phyloP scores from a whole-genome alignment of 2,888 invertebrate genomes.

The Meiosimyza platycephala region DNA sequence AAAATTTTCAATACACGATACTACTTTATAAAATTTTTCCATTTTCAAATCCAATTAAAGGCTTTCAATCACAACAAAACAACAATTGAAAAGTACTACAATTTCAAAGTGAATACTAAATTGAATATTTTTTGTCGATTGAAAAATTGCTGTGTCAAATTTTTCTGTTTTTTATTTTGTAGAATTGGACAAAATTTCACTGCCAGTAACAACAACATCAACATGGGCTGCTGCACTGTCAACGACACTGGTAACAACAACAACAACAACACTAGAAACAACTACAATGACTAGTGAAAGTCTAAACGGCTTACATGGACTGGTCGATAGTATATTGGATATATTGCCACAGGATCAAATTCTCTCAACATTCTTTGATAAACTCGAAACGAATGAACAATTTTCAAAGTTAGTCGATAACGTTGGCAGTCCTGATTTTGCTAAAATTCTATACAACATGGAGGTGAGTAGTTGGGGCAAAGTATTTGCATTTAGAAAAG shows the following conservation, averaged over 20 bases:
- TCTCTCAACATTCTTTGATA: conserved; percentile 63
- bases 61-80: too few relatives aligned
- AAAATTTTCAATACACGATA: too few relatives aligned
- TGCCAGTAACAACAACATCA: conserved; percentile 17
- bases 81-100: background rate
- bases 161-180: conserved; percentile 2
- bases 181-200: conserved; percentile 5
- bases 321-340: conserved; percentile 63
- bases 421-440: conserved; percentile 61
- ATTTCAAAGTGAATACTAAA: conserved; percentile 15
- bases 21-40: too few relatives aligned
- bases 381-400: conserved; percentile 61
- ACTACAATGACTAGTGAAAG: conserved; percentile 46
- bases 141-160: background rate
- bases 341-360: conserved; percentile 65
- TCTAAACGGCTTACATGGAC: conserved; percentile 61
- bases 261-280: conserved; percentile 37
- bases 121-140: background rate
- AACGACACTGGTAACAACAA: conserved; percentile 8
- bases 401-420: conserved; percentile 62
- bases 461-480: conserved; percentile 56
- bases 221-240: background rate
- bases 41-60: too few relatives aligned
- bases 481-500: too few relatives aligned
- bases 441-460: conserved; percentile 58